Evolutionary conservation across 2,888 invertebrate species (phyloP).

Genomic region (Melipona bicolor): DNA sequence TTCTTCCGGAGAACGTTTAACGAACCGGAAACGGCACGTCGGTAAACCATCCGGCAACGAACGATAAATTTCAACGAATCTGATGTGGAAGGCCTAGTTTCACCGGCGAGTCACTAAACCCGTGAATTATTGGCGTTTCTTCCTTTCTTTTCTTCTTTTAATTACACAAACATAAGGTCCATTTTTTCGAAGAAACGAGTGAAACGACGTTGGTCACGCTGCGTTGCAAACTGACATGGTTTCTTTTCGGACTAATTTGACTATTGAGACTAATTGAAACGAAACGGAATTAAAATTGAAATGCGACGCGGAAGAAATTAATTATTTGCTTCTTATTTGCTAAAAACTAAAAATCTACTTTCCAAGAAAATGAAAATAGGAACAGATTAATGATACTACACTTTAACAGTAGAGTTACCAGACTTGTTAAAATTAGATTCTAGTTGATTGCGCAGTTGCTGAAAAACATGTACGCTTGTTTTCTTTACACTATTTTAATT

Average conservation of each 20-base stretch:
- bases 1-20: slow-evolving; percentile 63
- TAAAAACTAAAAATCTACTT: no score
- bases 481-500: no score
- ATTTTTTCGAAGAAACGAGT: slow-evolving; percentile 9
- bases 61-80: slow-evolving; percentile 40
- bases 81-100: slow-evolving; percentile 49
- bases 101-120: slow-evolving; percentile 44
- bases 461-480: no score
- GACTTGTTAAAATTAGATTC: background rate
- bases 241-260: background rate
- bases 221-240: background rate
- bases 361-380: background rate
- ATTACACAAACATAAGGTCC: slow-evolving; percentile 8
- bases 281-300: no score
- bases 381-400: background rate
- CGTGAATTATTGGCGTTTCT: slow-evolving; percentile 32
- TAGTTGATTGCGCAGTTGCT: no score
- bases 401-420: background rate
- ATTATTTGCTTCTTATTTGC: no score
- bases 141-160: slow-evolving; percentile 26
- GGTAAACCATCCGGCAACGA: slow-evolving; percentile 40
- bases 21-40: slow-evolving; percentile 60
- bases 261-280: no score
- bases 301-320: no score
- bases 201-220: no score